Evolutionary conservation across 1,140 invertebrate species (phyloP).

Genomic region (Anoplophora glabripennis): DNA sequence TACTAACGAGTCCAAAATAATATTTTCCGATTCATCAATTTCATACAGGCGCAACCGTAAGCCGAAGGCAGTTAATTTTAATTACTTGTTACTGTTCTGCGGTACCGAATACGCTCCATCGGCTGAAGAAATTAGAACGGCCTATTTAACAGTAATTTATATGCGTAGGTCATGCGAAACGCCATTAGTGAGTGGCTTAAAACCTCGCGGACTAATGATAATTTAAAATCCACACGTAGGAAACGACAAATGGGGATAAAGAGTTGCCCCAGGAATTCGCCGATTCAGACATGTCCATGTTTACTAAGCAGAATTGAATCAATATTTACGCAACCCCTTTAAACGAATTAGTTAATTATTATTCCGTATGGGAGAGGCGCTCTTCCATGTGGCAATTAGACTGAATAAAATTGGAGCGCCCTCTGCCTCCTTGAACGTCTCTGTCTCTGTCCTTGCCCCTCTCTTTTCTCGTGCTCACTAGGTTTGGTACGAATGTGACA

Average conservation of each 20-base stretch:
- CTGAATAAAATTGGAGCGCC: too few species aligned
- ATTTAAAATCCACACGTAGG: neutral
- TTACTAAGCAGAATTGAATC: slow-evolving; percentile 8
- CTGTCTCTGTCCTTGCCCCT: slow-evolving; percentile 1
- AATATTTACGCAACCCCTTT: slow-evolving; percentile 4
- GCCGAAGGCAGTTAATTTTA: too few species aligned
- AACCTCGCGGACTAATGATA: neutral
- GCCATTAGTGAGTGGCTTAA: neutral
- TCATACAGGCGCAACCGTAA: too few species aligned
- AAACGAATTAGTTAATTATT: slow-evolving; percentile 15
- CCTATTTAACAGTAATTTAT: slow-evolving; percentile 2
- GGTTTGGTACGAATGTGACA: too few species aligned
- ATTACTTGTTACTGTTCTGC: neutral
- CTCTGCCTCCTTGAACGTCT: neutral
- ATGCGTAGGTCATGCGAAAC: neutral
- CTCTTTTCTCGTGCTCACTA: neutral
- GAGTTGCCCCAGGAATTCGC: neutral
- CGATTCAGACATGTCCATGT: slow-evolving; percentile 14
- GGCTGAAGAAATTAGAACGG: neutral
- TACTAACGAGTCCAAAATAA: too few species aligned
- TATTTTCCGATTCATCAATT: too few species aligned
- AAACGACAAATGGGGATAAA: neutral
- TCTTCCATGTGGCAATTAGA: too few species aligned
- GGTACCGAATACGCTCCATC: slow-evolving; percentile 6
- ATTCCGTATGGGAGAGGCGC: too few species aligned